A percentile compares a stretch with the other conserved stretches of the same genome.
Conservation (phyloP, 2,113 vertebrate genomes). For the Circaetus gallicus region DNA sequence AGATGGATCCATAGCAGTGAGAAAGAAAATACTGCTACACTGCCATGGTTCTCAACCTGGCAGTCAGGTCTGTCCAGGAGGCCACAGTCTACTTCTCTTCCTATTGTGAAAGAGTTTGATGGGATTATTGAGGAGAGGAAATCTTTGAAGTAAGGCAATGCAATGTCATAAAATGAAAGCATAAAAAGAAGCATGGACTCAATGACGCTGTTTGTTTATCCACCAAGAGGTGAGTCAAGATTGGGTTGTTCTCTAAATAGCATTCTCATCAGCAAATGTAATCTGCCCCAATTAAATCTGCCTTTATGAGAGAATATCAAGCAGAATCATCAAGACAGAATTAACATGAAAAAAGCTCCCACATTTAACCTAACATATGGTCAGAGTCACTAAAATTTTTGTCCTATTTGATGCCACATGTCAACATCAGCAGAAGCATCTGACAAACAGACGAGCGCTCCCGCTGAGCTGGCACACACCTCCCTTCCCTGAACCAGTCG, state of each 20-base stretch:
- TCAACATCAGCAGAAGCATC: not conserved
- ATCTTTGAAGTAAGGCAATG: not conserved
- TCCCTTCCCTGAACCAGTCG: not conserved
- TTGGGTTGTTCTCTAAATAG: not conserved
- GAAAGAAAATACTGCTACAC: not conserved
- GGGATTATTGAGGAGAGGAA: not conserved
- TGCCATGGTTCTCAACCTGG: not conserved
- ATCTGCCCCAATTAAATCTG: not conserved
- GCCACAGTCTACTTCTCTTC: not conserved
- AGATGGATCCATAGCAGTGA: not conserved
- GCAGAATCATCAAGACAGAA: not conserved
- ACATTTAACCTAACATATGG: not conserved
- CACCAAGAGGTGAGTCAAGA: not conserved
- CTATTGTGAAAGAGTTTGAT: not conserved
- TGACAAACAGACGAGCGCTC: not conserved
- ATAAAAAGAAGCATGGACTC: fast-evolving
- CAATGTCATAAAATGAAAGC: not conserved
- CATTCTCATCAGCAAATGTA: not conserved
- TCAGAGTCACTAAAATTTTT: not conserved
- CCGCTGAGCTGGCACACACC: not conserved
- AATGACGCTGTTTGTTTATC: not conserved
- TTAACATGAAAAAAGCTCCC: not conserved
- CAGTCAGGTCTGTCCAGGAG: not conserved
- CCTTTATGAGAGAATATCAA: not conserved
- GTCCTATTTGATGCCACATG: not conserved